Evolutionary conservation across 2,888 invertebrate species (phyloP).

Genomic region (Cosmia trapezina): DNA sequence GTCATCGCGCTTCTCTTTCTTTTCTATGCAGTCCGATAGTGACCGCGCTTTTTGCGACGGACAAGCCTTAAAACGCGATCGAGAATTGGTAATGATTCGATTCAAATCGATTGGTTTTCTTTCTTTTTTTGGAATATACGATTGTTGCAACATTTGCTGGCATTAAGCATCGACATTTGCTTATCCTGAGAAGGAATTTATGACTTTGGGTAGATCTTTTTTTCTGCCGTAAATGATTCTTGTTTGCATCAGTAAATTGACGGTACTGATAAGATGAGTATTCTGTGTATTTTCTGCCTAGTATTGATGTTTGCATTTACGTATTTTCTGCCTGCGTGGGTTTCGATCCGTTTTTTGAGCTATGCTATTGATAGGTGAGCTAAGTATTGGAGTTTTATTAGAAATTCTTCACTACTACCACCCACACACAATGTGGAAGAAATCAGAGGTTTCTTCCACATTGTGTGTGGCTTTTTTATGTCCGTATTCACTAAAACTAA

Average conservation of each 20-base stretch:
- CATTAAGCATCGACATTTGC: slow-evolving; percentile 12
- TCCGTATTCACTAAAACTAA: no score
- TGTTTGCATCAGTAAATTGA: slow-evolving; percentile 9
- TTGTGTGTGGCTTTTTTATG: no score
- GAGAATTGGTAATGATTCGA: slow-evolving; percentile 1
- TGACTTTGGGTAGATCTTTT: neutral
- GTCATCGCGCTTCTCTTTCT: no score
- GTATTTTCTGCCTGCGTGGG: neutral
- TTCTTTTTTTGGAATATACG: neutral
- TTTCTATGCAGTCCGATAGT: no score
- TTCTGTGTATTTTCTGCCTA: slow-evolving; percentile 3
- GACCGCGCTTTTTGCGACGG: no score
- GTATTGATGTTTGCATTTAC: neutral
- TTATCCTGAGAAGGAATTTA: slow-evolving; percentile 25
- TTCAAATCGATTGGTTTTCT: neutral
- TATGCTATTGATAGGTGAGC: no score
- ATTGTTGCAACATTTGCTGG: slow-evolving; percentile 12
- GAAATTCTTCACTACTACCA: no score
- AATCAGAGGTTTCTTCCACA: no score
- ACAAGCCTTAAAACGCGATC: neutral
- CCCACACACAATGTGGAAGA: no score
- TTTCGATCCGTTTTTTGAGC: no score
- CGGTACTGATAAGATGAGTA: neutral
- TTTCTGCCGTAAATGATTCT: slow-evolving; percentile 1
- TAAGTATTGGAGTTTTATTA: no score